Conservation (phyloP, 2,888 invertebrate species). For the Nomada flava region DNA sequence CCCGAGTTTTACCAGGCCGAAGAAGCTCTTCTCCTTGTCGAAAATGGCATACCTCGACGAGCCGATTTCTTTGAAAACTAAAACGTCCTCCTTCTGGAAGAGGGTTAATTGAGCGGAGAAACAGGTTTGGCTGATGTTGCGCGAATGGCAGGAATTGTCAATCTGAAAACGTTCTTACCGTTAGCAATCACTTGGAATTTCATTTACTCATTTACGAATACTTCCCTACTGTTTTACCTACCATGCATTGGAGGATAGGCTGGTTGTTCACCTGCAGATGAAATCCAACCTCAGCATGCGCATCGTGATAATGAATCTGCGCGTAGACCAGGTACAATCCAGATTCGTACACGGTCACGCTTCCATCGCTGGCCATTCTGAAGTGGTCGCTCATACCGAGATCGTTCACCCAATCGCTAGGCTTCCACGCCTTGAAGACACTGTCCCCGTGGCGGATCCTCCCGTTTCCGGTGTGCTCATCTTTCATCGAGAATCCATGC, state of each 20-base stretch:
- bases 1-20: constrained; percentile 91
- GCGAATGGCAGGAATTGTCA: constrained; percentile 64
- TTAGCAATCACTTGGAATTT: too few relatives aligned
- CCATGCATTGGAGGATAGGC: constrained; percentile 89
- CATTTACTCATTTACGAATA: neutral
- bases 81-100: constrained; percentile 86
- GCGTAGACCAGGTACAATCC: constrained; percentile 92
- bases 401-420: constrained; percentile 87
- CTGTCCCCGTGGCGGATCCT: constrained; percentile 87
- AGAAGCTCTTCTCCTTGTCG: constrained; percentile 92
- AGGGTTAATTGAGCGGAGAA: constrained; percentile 78
- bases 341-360: constrained; percentile 88
- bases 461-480: constrained; percentile 87
- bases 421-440: constrained; percentile 88
- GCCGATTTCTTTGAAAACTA: constrained; percentile 90
- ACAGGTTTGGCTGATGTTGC: constrained; percentile 78
- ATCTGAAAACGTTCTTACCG: constrained; percentile 66
- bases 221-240: constrained; percentile 45
- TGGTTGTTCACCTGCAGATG: constrained; percentile 88
- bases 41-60: constrained; percentile 89
- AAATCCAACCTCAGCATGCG: constrained; percentile 91
- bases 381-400: constrained; percentile 88
- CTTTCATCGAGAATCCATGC: constrained; percentile 66
- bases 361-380: constrained; percentile 86
- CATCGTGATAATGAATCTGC: constrained; percentile 92